Evolutionary conservation across 2,797 vertebrate species (phyloP), one percentile per base, ranked within the genome.

Genomic region (Harpagifer antarcticus): DNA sequence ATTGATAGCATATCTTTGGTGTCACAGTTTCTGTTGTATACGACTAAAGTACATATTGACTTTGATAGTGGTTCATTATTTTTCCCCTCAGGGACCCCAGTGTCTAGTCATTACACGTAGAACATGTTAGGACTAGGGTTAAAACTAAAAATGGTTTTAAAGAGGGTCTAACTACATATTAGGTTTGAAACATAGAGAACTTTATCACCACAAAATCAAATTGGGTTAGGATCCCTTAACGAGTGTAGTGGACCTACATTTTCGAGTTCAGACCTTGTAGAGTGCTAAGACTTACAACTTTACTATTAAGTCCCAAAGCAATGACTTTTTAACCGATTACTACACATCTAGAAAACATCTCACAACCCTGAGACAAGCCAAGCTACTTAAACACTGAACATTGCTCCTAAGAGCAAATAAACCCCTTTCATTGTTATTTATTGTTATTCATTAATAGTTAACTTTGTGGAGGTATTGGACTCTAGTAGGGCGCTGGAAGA

Each of bases 381-480:
- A 45, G 44, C 45, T 7, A 42, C 43, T 40, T 63, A 72, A 80
- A 60, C 60, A 63, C 40, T 68, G 64, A 81, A 72, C 63, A 59
- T 70, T 12, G 44, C 12, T 62, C 17, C 60, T 31, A 23, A 58
- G 50, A 67, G 58, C 72, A 86, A 64, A 79, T 72, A 72, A 75
- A 75, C 50, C 8, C 40, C 65, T 62, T 71, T 62, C 72, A 62
- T 54, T 69, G 68, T 84, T 88, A 70, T 85, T 86, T 80, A 80
- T 73, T 57, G 78, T 68, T 80, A 50, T 69, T 86, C 77, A 85
- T 85, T 76, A 87, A 81, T 78, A 74, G 72, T 83, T 84, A 80
- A 88, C 83, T 78, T 72, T 58, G 42, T 42, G 5, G 53, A 72
- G 67, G 65, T 83, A 74, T 72, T 80, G 74, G 33, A 81, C 84